Evolutionary conservation across 2,797 vertebrate species (phyloP).

Genomic region (Malacoctenus gilli): DNA sequence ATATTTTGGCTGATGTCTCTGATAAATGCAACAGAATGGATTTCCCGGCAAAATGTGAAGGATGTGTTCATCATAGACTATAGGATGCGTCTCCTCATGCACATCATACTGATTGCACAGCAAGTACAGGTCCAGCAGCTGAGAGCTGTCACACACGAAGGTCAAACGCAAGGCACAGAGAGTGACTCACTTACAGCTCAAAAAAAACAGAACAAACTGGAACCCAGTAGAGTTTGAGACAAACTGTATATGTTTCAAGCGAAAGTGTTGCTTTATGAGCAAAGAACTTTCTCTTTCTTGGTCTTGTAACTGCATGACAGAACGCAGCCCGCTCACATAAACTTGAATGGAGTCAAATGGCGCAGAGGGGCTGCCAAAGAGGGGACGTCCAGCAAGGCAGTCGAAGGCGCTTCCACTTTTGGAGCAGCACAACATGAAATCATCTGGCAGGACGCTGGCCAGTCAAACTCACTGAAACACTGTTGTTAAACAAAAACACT

Average conservation of each 20-base stretch:
- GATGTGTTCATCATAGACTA: too few species aligned
- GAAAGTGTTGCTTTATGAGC: background rate
- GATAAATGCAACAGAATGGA: too few species aligned
- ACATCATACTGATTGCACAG: background rate
- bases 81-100: too few species aligned
- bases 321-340: background rate
- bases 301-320: background rate
- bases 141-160: background rate
- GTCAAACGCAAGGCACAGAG: background rate
- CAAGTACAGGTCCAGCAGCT: background rate
- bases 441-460: background rate
- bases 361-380: background rate
- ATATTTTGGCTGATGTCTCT: too few species aligned
- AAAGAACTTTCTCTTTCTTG: background rate
- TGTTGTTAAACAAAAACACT: too few species aligned
- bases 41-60: too few species aligned
- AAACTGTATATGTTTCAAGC: background rate
- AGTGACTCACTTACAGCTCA: background rate
- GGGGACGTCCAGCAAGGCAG: background rate
- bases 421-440: too few species aligned
- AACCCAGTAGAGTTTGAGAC: background rate
- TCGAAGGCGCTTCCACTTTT: background rate
- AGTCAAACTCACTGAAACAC: background rate
- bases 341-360: constrained; percentile 2
- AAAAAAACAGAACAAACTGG: background rate